phyloP scores from a whole-genome alignment of 2,888 invertebrate genomes.

The Lathronympha strigana region DNA sequence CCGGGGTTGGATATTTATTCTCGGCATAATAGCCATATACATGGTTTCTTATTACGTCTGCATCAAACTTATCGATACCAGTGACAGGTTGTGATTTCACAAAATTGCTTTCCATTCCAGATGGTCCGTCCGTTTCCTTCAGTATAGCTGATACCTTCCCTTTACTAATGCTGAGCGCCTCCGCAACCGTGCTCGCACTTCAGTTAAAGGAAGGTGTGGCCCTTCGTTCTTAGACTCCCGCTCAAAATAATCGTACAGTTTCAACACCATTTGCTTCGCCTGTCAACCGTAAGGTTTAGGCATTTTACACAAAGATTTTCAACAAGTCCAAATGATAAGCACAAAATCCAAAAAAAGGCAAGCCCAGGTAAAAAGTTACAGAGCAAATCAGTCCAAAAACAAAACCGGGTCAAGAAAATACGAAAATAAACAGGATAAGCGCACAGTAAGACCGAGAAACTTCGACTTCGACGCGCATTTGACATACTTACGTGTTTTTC shows the following conservation, averaged over 20 bases:
- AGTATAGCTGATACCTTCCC: background rate
- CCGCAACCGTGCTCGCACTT: background rate
- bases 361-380: too few relatives aligned
- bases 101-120: background rate
- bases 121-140: background rate
- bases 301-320: background rate
- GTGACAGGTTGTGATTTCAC: background rate
- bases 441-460: background rate
- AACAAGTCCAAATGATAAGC: too few relatives aligned
- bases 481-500: background rate
- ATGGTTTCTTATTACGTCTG: background rate
- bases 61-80: background rate
- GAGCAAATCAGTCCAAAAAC: background rate
- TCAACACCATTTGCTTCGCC: too few relatives aligned
- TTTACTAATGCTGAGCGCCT: background rate
- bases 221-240: background rate
- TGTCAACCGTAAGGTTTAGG: too few relatives aligned
- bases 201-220: background rate
- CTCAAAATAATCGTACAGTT: background rate
- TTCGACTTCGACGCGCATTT: background rate
- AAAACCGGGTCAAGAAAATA: background rate
- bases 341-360: too few relatives aligned
- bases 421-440: constrained; percentile 1
- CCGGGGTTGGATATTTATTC: background rate
- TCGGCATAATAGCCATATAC: background rate